Base-by-base conservation (phyloP, 2,888 invertebrate genomes). In the Synanthedon formicaeformis region DNA sequence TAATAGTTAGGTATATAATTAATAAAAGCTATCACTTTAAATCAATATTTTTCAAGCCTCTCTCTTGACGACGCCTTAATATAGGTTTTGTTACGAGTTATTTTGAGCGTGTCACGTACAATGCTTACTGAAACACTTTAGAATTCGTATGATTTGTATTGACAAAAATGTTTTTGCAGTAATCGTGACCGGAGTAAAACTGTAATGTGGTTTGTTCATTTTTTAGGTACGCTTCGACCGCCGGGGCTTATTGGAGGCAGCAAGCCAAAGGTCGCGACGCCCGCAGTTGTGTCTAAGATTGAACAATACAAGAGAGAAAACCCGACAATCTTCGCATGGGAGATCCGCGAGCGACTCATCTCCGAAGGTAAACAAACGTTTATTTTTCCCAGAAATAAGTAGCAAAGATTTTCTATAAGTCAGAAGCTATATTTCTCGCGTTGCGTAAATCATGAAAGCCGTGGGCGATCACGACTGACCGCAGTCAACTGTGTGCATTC, bases 291-390 rank as follows among this genome's bases (percentile, higher is more conserved):
- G 57, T 94, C 96, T 59, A 98, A 98, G 89, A 98, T 98, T 72
- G 98, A 98, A 84, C 96, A 97, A 81, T 98, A 98, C 91, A 98
- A 98, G 89, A 88, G 97, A 65, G 98, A 98, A 80, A 98, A 98
- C 82, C 98, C 98, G 3, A 98, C 98, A 56, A 98, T 98, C 73
- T 99, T 98, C 81, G 98, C 98, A 50, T 99, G 98, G 98, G 98
- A 99, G 90, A 98, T 98, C 64, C 90, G 98, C 55, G 98, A 99
- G 85, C 91, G 97, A 78, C 92, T 98, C 58, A 96, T 98, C 71
- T 95, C 96, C 59, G 98, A 98, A 93, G 97, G 97, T 97, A 90
- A 91, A 60, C 45, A 45, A 45, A 45, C 45, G 45, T 12, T 45
- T 12, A 45, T 45, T 48, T 41, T 45, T 41, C 12, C n/a, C 45